Conservation (phyloP, 2,888 invertebrate species). For the Antheraea assamensis region DNA sequence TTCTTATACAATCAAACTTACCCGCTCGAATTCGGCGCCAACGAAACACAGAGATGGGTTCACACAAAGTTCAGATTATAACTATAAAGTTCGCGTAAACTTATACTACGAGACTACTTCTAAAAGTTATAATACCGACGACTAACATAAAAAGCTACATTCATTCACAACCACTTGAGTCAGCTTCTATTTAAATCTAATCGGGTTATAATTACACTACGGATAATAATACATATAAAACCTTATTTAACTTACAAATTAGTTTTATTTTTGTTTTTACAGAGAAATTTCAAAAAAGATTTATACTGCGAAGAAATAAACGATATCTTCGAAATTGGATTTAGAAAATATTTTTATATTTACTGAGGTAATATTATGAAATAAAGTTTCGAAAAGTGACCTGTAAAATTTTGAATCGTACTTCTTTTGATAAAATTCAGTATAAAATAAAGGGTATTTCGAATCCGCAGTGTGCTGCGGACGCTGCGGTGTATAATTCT, state of each 20-base stretch:
- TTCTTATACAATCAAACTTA: conserved; percentile 9
- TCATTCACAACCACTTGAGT: conserved; percentile 58
- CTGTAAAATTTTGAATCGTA: neutral
- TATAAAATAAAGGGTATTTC: neutral
- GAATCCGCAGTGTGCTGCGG: neutral
- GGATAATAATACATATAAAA: conserved; percentile 11
- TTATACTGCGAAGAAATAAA: neutral
- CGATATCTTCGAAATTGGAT: neutral
- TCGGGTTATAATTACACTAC: conserved; percentile 18
- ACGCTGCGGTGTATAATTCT: neutral
- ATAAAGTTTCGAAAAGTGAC: conserved; percentile 7
- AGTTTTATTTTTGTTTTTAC: neutral
- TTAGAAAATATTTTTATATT: conserved; percentile 3
- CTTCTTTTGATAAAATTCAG: neutral
- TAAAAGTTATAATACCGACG: conserved; percentile 39
- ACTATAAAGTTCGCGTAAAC: conserved; percentile 20
- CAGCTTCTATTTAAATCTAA: conserved; percentile 43
- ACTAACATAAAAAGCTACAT: conserved; percentile 44
- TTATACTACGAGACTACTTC: conserved; percentile 37
- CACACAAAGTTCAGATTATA: conserved; percentile 19
- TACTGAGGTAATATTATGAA: neutral
- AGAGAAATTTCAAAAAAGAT: neutral
- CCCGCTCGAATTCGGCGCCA: conserved; percentile 6
- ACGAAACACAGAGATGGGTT: neutral
- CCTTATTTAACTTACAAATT: conserved; percentile 14